Evolutionary conservation across 2,113 vertebrate species (phyloP), one percentile per base, ranked within the genome.

Genomic region (Oryzias woworae): DNA sequence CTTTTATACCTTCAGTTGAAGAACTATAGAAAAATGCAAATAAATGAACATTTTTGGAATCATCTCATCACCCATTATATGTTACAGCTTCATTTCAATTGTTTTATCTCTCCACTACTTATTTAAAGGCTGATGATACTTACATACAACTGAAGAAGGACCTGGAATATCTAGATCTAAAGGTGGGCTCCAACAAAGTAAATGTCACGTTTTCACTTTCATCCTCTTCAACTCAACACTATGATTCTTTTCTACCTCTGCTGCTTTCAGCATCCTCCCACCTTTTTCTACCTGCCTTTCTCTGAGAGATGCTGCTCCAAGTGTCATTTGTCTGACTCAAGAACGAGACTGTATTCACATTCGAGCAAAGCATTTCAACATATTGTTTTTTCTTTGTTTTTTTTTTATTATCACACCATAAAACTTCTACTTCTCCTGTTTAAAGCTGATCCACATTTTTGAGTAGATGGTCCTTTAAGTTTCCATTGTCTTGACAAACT

Each of bases 81-180:
- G 80, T 69, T 86, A 76, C 71, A 85, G 73, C 81, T 85, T 89
- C 59, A 74, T 77, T 85, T 88, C 85, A 86, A 85, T 63, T 89
- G 81, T 91, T 90, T 69, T 91, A 77, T 83, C 66, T 81, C 70
- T 81, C 82, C 54, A 66, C 66, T 92, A 78, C 75, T 91, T 88
- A 75, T 77, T 92, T 85, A 71, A 93, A 98, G 97, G 96, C 94
- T 67, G 97, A 99, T 82, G 97, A 99, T 81, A 98, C 96, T 84
- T 99, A 98, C 16, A 92, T 96, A 68, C 96, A 98, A 88, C 91
- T 99, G 91, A 98, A 98, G 94, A 98, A 98, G 91, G 95, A 98
- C 86, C 91, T 99, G 91, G 97, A 99, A 87, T 99, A 99, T 92
- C 91, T 99, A 81, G 97, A 99, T 87, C 91, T 99, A 82, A 99